These are phyloP conservation scores for Thunnus albacares DNA, from an alignment of 2,797 vertebrate genomes.

Conservation along the genomic window DNA sequence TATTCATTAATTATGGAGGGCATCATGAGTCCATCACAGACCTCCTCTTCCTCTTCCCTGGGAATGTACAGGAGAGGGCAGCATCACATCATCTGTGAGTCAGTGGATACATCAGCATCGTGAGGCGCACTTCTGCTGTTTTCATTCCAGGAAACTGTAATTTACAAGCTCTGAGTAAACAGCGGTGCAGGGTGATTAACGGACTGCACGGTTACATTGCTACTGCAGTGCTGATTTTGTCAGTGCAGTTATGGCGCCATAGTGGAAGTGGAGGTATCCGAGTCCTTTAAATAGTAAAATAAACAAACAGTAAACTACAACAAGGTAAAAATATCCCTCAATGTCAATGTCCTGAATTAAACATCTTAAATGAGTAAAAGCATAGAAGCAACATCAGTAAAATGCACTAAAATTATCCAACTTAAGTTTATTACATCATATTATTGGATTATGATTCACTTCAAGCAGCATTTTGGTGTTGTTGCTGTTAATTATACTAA, in stretches of 20 bases:
- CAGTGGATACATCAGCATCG: background rate
- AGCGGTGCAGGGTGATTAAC: background rate
- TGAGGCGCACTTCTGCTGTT: background rate
- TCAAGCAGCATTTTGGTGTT: too few relatives aligned
- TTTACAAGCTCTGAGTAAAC: background rate
- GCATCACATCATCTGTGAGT: conserved; percentile 23
- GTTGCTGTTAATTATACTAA: too few relatives aligned
- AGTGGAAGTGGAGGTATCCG: background rate
- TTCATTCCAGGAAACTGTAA: background rate
- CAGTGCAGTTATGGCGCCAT: too few relatives aligned
- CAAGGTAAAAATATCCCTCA: too few relatives aligned
- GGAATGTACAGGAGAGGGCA: conserved; percentile 58
- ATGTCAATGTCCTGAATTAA: too few relatives aligned
- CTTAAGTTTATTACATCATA: background rate
- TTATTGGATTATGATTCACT: too few relatives aligned
- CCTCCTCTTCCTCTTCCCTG: background rate
- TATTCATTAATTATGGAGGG: background rate
- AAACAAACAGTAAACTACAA: too few relatives aligned
- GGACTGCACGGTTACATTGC: background rate
- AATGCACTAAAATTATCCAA: background rate
- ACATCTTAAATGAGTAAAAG: background rate
- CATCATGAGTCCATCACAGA: background rate
- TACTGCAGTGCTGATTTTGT: background rate
- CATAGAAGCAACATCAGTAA: too few relatives aligned
- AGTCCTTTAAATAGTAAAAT: too few relatives aligned